Conservation (phyloP, 2,888 invertebrate genomes). For the Eupithecia exiguata region DNA sequence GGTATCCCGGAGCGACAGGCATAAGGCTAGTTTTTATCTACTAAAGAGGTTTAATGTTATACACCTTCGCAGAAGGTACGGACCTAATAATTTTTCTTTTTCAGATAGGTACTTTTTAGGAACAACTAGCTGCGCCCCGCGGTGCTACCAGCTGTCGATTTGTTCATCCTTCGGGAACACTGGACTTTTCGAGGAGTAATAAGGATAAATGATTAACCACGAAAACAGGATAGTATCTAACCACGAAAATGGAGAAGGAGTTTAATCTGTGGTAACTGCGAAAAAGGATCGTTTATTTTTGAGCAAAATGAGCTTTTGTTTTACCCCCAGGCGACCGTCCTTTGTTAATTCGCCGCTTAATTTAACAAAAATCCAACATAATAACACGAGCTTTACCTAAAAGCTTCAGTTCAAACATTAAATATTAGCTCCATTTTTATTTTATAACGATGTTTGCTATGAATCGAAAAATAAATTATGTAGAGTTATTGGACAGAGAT, state of each 20-base stretch:
- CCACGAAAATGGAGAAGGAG: too few relatives aligned
- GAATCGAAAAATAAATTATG: neutral
- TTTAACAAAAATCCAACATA: neutral
- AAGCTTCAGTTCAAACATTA: neutral
- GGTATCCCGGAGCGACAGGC: too few relatives aligned
- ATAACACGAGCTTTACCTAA: neutral
- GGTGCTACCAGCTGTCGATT: too few relatives aligned
- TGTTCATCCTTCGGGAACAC: too few relatives aligned
- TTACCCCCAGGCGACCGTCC: neutral
- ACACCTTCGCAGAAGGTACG: too few relatives aligned
- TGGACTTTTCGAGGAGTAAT: too few relatives aligned
- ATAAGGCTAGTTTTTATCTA: too few relatives aligned
- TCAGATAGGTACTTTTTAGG: too few relatives aligned
- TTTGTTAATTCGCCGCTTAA: neutral
- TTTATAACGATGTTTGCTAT: neutral
- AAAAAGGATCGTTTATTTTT: neutral
- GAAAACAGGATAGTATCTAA: neutral
- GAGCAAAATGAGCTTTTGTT: neutral
- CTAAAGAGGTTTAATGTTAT: too few relatives aligned
- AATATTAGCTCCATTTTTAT: neutral
- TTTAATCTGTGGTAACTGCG: neutral
- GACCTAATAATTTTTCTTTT: too few relatives aligned
- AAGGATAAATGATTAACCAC: neutral
- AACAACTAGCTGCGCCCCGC: too few relatives aligned
- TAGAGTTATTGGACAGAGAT: conserved; percentile 19